phyloP scores from a whole-genome alignment of 2,797 vertebrate species.

The Oreochromis grahami region DNA sequence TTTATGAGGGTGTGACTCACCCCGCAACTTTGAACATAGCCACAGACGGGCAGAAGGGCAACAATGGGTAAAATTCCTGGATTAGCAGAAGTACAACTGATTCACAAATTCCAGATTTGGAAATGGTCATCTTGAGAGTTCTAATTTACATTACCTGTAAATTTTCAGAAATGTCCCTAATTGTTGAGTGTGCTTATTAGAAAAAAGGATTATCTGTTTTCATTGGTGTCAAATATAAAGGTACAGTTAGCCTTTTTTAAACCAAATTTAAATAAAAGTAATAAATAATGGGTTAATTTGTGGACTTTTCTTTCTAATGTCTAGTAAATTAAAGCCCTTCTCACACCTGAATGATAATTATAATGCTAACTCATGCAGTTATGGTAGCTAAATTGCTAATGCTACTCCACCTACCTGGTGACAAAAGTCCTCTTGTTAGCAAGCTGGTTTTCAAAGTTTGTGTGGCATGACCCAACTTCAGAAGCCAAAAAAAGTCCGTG shows the following conservation, averaged over 20 bases:
- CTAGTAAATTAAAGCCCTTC: background rate
- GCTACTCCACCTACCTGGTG: background rate
- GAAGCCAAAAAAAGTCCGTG: background rate
- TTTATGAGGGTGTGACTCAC: constrained; percentile 37
- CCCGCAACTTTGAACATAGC: background rate
- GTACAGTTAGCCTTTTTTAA: background rate
- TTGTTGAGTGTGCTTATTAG: background rate
- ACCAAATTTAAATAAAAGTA: background rate
- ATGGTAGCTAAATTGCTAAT: background rate
- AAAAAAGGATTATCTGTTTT: background rate
- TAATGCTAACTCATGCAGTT: background rate
- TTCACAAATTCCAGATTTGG: background rate
- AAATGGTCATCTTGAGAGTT: background rate
- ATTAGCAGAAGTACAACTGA: background rate
- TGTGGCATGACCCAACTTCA: background rate
- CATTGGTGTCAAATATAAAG: background rate
- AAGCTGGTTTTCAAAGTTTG: background rate
- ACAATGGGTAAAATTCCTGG: background rate
- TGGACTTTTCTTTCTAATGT: background rate
- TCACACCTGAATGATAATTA: background rate
- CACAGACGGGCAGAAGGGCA: background rate
- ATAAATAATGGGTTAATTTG: background rate
- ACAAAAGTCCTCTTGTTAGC: background rate
- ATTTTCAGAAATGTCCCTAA: background rate
- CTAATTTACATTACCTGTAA: background rate